Evolutionary conservation across 2,888 invertebrate genomes (phyloP).

Genomic region (Therioaphis trifolii): DNA sequence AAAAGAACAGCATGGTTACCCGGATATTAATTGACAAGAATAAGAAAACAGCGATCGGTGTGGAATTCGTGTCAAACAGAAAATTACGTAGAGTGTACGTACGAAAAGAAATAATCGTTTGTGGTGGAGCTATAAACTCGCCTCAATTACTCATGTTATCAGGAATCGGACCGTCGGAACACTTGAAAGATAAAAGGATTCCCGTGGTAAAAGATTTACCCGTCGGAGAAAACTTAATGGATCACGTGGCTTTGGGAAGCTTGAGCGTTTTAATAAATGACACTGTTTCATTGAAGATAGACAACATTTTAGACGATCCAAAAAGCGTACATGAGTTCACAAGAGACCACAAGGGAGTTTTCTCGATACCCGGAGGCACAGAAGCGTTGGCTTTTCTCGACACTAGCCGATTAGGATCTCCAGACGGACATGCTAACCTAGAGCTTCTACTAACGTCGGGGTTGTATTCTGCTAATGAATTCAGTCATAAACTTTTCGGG

Average conservation of each 20-base stretch:
- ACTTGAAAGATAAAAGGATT: conserved; percentile 72
- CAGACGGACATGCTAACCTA: conserved; percentile 75
- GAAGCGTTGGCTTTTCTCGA: conserved; percentile 77
- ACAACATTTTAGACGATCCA: conserved; percentile 68
- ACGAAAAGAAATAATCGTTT: conserved; percentile 79
- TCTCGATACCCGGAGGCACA: conserved; percentile 76
- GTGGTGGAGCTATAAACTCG: conserved; percentile 81
- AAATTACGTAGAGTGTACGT: conserved; percentile 73
- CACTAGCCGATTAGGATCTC: conserved; percentile 71
- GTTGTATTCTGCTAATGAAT: conserved; percentile 71
- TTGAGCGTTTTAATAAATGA: conserved; percentile 72
- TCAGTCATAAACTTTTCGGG: conserved; percentile 72
- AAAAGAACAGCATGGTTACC: conserved; percentile 74
- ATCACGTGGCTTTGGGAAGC: conserved; percentile 77
- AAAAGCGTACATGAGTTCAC: conserved; percentile 71
- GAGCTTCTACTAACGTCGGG: conserved; percentile 75
- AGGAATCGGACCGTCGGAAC: conserved; percentile 77
- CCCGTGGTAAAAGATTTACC: conserved; percentile 72
- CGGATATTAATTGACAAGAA: conserved; percentile 73
- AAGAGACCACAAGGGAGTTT: conserved; percentile 71
- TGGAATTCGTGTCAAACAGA: conserved; percentile 75
- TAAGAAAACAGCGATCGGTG: conserved; percentile 73
- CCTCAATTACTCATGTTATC: conserved; percentile 84
- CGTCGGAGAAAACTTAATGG: conserved; percentile 79
- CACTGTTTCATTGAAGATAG: conserved; percentile 68